These are phyloP conservation scores for Philotrypesis tridentata DNA, from an alignment of 1,140 invertebrate species.

Conservation along the genomic window DNA sequence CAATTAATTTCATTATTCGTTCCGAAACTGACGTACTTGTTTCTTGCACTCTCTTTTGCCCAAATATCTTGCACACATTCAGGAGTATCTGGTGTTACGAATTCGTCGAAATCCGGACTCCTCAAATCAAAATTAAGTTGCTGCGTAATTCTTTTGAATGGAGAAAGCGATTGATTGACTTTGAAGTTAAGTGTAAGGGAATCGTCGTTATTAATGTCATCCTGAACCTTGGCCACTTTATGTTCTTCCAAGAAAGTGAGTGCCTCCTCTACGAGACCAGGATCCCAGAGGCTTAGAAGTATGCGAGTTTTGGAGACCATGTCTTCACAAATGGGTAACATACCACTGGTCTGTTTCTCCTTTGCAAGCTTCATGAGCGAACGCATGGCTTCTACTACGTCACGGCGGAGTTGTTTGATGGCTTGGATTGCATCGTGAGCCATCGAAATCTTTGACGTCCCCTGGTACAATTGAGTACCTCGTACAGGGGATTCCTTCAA, in stretches of 20 bases:
- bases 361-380: conserved; percentile 82
- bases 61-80: conserved; percentile 77
- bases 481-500: conserved; percentile 85
- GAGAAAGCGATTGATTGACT: conserved; percentile 76
- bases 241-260: conserved; percentile 87
- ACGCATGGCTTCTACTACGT: conserved; percentile 87
- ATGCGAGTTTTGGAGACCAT: conserved; percentile 86
- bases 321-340: conserved; percentile 85
- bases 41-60: conserved; percentile 68
- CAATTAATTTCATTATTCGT: conserved; percentile 60
- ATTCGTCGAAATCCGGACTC: conserved; percentile 82
- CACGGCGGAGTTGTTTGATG: conserved; percentile 83
- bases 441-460: conserved; percentile 83
- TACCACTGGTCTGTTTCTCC: conserved; percentile 81
- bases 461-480: conserved; percentile 76
- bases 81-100: conserved; percentile 80
- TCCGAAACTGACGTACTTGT: conserved; percentile 57
- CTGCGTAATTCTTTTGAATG: conserved; percentile 85
- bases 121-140: conserved; percentile 82
- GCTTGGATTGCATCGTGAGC: conserved; percentile 87
- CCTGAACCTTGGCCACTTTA: conserved; percentile 74
- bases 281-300: conserved; percentile 87
- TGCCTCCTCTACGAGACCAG: conserved; percentile 88
- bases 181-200: conserved; percentile 64
- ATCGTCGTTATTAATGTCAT: conserved; percentile 61